Conservation (phyloP, 2,113 vertebrate species). For the Corythaixoides concolor region DNA sequence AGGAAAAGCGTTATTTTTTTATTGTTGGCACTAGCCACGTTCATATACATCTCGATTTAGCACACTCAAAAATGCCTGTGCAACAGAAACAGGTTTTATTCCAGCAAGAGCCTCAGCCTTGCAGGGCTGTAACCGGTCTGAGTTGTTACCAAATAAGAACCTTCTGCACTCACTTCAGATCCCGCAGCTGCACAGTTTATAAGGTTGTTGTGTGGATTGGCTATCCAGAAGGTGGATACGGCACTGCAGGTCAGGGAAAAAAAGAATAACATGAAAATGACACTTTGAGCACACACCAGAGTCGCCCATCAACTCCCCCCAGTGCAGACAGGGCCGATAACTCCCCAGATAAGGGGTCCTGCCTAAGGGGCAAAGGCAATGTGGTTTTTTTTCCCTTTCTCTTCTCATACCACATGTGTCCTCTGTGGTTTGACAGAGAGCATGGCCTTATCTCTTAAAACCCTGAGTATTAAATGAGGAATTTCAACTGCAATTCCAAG, state of each 20-base stretch:
- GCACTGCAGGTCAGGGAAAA: constrained; percentile 76
- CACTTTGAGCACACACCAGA: neutral
- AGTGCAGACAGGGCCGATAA: neutral
- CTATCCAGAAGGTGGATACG: constrained; percentile 97
- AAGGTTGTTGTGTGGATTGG: constrained; percentile 97
- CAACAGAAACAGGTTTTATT: neutral
- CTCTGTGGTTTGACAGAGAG: neutral
- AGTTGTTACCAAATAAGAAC: neutral
- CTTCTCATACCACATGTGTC: neutral
- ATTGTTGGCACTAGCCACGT: neutral
- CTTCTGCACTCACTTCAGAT: constrained; percentile 85
- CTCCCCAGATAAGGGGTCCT: constrained; percentile 3
- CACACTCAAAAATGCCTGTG: neutral
- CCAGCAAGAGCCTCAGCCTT: neutral
- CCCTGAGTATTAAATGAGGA: constrained; percentile 31
- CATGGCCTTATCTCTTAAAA: constrained; percentile 30
- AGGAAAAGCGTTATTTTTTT: neutral
- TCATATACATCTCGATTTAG: neutral
- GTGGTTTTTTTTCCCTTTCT: neutral
- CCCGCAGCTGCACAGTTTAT: constrained; percentile 94
- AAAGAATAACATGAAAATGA: neutral
- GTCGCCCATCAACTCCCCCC: neutral
- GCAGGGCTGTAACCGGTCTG: neutral
- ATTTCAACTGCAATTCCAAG: constrained; percentile 35
- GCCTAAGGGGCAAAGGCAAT: neutral